A percentile compares a stretch with the other conserved stretches of the same genome.
phyloP scores from a whole-genome alignment of 37 sponge, comb jelly and placozoan genomes.

The Oopsacas minuta region DNA sequence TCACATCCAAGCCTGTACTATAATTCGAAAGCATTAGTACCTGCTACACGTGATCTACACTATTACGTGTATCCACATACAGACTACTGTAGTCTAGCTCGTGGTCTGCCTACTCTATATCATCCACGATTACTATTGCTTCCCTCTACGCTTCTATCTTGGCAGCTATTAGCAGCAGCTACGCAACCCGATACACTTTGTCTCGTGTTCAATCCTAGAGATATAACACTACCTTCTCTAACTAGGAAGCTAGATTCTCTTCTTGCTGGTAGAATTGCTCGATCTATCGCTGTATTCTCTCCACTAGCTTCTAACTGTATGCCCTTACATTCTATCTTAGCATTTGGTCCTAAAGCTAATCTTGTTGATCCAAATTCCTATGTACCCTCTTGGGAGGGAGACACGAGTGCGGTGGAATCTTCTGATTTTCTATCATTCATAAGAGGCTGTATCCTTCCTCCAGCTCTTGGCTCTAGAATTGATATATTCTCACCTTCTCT shows the following conservation, averaged over 20 bases:
- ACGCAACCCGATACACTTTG: constrained; percentile 15
- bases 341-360: background rate
- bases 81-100: constrained; percentile 7
- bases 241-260: background rate
- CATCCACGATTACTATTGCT: background rate
- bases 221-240: background rate
- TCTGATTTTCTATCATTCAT: background rate
- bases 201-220: background rate
- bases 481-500: background rate
- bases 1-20: background rate
- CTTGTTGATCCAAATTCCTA: background rate
- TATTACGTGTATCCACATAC: constrained; percentile 14
- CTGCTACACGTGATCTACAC: background rate
- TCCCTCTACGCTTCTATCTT: background rate
- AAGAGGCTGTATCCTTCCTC: background rate
- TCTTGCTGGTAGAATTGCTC: background rate
- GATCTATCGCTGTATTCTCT: background rate
- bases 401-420: background rate
- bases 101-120: background rate
- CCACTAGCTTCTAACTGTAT: background rate
- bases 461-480: background rate
- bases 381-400: background rate
- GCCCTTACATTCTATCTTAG: background rate
- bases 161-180: background rate
- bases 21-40: background rate